Conservation (phyloP, 2,888 invertebrate genomes). For the Carcina quercana region DNA sequence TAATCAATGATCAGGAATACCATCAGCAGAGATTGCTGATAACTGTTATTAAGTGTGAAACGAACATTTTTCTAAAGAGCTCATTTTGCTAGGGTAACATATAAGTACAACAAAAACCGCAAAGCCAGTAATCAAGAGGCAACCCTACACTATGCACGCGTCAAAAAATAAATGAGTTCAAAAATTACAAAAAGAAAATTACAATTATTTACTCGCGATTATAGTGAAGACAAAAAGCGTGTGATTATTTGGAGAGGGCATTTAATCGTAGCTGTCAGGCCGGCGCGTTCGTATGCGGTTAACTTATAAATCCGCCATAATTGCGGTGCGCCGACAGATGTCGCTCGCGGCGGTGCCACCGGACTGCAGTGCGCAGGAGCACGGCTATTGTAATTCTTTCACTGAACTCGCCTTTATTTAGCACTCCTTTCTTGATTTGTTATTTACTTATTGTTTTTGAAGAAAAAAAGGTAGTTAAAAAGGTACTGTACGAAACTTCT, state of each 20-base stretch:
- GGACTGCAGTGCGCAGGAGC: conserved; percentile 39
- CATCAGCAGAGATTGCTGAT: conserved; percentile 1
- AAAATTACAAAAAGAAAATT: conserved; percentile 40
- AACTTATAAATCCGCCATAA: conserved; percentile 46
- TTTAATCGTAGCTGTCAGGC: conserved; percentile 37
- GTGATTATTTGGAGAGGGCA: conserved; percentile 43
- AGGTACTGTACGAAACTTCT: too few relatives aligned
- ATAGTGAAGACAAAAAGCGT: conserved; percentile 32
- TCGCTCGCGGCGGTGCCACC: conserved; percentile 44
- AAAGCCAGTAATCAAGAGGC: conserved; percentile 34
- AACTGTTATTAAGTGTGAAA: conserved; percentile 28
- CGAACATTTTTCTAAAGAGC: too few relatives aligned
- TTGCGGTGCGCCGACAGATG: conserved; percentile 43
- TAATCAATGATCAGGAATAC: conserved; percentile 40
- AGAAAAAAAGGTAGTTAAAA: too few relatives aligned
- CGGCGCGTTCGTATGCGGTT: too few relatives aligned
- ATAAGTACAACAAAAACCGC: conserved; percentile 61
- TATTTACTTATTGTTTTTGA: too few relatives aligned
- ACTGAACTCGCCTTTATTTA: conserved; percentile 29
- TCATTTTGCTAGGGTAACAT: conserved; percentile 51
- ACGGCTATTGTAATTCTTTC: conserved; percentile 34
- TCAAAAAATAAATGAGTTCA: conserved; percentile 25
- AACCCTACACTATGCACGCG: conserved; percentile 40
- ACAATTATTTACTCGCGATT: conserved; percentile 35
- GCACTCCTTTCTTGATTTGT: conserved; percentile 5